Conservation (phyloP, 2,888 invertebrate genomes). For the Chrysolina oricalcia region DNA sequence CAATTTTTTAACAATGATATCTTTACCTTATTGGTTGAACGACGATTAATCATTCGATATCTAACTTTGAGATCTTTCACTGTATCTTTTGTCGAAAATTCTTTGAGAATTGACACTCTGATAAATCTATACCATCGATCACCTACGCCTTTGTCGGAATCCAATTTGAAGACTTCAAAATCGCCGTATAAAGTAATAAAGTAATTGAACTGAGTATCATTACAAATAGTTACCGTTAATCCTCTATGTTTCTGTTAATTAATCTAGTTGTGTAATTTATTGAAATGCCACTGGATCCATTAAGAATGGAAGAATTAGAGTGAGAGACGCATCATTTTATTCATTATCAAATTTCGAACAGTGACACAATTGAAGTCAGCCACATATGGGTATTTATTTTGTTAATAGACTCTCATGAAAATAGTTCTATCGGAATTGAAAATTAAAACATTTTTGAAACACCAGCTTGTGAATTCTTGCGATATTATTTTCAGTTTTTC, state of each 20-base stretch:
- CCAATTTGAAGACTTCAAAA: conserved; percentile 30
- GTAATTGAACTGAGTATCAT: conserved; percentile 52
- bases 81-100: too few relatives aligned
- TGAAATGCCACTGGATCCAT: conserved; percentile 18
- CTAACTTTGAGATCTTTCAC: too few relatives aligned
- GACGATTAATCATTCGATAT: too few relatives aligned
- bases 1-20: too few relatives aligned
- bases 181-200: conserved; percentile 53
- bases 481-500: too few relatives aligned
- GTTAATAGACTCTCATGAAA: too few relatives aligned
- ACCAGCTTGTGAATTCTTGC: too few relatives aligned
- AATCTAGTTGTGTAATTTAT: conserved; percentile 31
- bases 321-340: not conserved
- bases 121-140: not conserved
- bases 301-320: conserved; percentile 3
- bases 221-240: conserved; percentile 41
- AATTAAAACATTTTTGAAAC: too few relatives aligned
- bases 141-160: conserved; percentile 9
- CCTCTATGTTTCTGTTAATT: conserved; percentile 47
- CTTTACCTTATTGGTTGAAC: too few relatives aligned
- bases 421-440: too few relatives aligned
- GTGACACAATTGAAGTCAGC: not conserved
- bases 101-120: too few relatives aligned
- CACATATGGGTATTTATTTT: too few relatives aligned
- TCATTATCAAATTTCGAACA: conserved; percentile 21